Evolutionary conservation across 1,140 invertebrate species (phyloP).

Genomic region (Chelonus insularis): DNA sequence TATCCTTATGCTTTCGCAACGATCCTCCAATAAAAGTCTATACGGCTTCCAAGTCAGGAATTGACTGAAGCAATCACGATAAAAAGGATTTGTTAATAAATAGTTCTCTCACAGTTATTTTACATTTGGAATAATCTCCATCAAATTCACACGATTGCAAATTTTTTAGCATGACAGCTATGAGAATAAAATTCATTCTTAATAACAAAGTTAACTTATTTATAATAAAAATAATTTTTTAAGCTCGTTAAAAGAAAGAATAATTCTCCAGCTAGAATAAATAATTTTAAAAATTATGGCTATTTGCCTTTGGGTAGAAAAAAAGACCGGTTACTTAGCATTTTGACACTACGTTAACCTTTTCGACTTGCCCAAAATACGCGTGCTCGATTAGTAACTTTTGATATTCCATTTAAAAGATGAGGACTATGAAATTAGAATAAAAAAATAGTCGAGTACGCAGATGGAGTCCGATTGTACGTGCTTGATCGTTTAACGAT

Average conservation of each 20-base stretch:
- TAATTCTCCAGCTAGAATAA: no score
- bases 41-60: constrained; percentile 18
- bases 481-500: constrained; percentile 26
- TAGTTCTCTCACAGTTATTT: no score
- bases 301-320: no score
- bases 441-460: neutral
- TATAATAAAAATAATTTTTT: no score
- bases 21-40: constrained; percentile 15
- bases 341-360: neutral
- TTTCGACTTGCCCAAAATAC: neutral
- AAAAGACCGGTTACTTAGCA: neutral
- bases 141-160: neutral
- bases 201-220: no score
- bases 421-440: neutral
- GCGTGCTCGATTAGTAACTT: neutral
- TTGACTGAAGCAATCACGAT: constrained; percentile 16
- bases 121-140: neutral
- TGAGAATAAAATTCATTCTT: no score
- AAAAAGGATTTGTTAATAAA: neutral
- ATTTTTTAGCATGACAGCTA: no score
- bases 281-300: no score
- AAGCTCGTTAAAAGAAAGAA: no score
- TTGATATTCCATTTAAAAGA: neutral
- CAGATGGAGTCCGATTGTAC: constrained; percentile 6
- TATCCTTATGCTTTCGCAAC: constrained; percentile 18